Percentiles rank a stretch among this genome's conserved stretches.
Conservation (phyloP, 2,888 invertebrate species). For the Leptopterna dolabrata region DNA sequence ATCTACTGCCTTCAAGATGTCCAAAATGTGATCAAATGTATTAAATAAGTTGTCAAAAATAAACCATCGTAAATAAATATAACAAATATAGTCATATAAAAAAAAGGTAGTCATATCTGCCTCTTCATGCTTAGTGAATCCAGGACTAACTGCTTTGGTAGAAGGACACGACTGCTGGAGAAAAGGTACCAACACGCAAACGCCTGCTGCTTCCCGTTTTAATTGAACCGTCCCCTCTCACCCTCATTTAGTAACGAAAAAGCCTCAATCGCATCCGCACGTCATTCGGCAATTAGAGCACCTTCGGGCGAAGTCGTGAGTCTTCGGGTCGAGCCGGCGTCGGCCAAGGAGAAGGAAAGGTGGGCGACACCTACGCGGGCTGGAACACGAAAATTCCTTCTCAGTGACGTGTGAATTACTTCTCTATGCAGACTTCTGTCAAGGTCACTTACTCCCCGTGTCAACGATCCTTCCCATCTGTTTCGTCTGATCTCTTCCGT, state of each 20-base stretch:
- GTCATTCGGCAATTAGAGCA: background rate
- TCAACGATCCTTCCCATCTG: background rate
- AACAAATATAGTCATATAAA: no score
- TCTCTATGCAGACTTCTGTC: background rate
- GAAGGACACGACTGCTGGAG: background rate
- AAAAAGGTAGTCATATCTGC: no score
- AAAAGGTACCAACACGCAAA: background rate
- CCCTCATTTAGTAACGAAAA: background rate
- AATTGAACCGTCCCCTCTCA: background rate
- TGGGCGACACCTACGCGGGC: background rate
- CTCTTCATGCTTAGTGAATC: no score
- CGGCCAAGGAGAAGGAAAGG: background rate
- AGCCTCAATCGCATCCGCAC: conserved; percentile 7
- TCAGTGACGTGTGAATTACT: background rate
- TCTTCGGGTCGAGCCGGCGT: background rate
- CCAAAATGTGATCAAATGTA: no score
- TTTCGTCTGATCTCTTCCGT: background rate
- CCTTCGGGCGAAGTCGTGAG: background rate
- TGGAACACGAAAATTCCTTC: background rate
- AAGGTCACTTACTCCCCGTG: background rate
- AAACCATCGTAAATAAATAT: no score
- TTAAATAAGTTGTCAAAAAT: no score
- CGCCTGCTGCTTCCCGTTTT: background rate
- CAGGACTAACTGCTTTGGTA: no score
- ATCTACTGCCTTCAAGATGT: no score